A percentile compares a stretch with the other conserved stretches of the same genome.
Conservation (phyloP, 1,140 invertebrate genomes). For the Papilio polyxenes region DNA sequence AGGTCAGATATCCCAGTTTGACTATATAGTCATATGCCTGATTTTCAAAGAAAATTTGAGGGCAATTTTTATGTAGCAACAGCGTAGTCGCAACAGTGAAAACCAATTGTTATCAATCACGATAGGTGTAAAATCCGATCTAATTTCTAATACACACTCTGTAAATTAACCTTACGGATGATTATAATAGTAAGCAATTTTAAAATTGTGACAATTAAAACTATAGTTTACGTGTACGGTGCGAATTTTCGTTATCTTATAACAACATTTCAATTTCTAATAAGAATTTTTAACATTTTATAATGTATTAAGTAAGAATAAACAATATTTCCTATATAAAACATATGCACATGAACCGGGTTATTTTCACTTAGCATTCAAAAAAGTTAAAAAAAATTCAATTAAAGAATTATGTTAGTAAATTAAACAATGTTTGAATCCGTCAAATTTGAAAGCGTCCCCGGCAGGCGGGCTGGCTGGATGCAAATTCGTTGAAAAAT, state of each 20-base stretch:
- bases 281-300: background rate
- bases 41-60: no score
- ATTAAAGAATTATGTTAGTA: background rate
- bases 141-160: no score
- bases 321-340: no score
- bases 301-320: background rate
- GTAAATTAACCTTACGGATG: no score
- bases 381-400: background rate
- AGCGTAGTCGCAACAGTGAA: no score
- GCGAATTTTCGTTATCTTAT: background rate
- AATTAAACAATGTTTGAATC: slow-evolving; percentile 18
- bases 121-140: no score
- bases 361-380: background rate
- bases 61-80: no score
- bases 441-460: background rate
- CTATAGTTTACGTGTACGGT: background rate
- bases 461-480: slow-evolving; percentile 15
- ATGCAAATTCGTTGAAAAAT: slow-evolving; percentile 43
- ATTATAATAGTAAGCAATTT: no score
- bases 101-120: no score
- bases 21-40: no score
- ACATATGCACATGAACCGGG: no score
- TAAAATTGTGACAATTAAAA: background rate
- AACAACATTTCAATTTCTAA: background rate
- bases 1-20: no score